These are phyloP conservation scores for Matsumyia berberina DNA, from an alignment of 2,888 invertebrate genomes.

Conservation along the genomic window DNA sequence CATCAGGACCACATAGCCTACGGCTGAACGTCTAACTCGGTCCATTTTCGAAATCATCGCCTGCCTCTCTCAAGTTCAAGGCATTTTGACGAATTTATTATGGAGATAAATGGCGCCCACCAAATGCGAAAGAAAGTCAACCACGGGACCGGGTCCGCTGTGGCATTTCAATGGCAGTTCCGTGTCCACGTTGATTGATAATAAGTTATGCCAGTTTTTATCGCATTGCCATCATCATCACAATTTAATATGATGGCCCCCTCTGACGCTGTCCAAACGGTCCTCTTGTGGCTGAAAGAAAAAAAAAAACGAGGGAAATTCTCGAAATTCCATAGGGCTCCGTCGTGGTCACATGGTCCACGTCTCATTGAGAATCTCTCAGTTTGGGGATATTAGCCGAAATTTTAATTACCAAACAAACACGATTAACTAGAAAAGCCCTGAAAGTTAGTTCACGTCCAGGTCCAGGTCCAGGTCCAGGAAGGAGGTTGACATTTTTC, in stretches of 20 bases:
- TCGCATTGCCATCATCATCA: conserved; percentile 57
- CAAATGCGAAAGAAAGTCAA: conserved; percentile 77
- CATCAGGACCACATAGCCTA: conserved; percentile 70
- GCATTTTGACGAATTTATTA: conserved; percentile 82
- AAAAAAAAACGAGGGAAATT: conserved; percentile 53
- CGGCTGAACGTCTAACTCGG: background rate
- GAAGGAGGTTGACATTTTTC: conserved; percentile 69
- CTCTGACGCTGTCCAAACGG: conserved; percentile 46
- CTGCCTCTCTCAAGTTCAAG: conserved; percentile 28
- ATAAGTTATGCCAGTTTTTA: conserved; percentile 81
- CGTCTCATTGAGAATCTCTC: conserved; percentile 63
- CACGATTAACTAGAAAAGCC: conserved; percentile 74
- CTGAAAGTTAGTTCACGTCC: background rate
- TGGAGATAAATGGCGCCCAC: conserved; percentile 83
- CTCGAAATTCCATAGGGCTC: conserved; percentile 73
- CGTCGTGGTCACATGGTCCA: conserved; percentile 60
- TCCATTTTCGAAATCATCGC: conserved; percentile 22
- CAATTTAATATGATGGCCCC: conserved; percentile 76
- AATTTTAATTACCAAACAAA: conserved; percentile 83
- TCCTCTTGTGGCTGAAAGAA: conserved; percentile 5
- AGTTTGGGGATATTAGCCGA: conserved; percentile 82
- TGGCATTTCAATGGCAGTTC: conserved; percentile 74
- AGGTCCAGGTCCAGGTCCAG: conserved; percentile 7
- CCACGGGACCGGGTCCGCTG: conserved; percentile 64
- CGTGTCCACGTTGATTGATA: conserved; percentile 78